Conservation (phyloP, 2,113 vertebrate species). For the Synodontis membranacea region DNA sequence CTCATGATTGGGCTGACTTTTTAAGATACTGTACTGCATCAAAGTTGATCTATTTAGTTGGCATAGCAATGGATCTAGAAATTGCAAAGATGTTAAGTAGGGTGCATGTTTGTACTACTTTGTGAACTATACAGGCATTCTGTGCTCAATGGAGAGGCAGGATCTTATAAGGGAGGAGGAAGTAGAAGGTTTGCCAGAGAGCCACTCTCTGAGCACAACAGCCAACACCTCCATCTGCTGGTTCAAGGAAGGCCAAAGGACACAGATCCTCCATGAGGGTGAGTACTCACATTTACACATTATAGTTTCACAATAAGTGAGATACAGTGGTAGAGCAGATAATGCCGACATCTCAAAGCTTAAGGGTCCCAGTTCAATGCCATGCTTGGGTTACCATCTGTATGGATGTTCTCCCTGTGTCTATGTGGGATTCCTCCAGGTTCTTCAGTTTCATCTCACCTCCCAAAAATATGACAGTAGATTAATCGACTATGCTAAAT, state of each 20-base stretch:
- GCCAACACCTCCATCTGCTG: slow-evolving; percentile 54
- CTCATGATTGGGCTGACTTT: background rate
- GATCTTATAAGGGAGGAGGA: slow-evolving; percentile 58
- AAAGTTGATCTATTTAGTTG: background rate
- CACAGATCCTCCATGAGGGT: slow-evolving; percentile 64
- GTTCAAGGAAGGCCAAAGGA: slow-evolving; percentile 59
- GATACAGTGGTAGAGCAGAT: background rate
- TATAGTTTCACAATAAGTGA: background rate
- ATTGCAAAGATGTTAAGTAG: background rate
- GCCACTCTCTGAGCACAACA: slow-evolving; percentile 56
- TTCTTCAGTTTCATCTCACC: background rate
- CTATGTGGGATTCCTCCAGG: background rate
- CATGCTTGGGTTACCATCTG: background rate
- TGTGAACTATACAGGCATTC: slow-evolving; percentile 52
- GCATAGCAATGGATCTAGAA: background rate
- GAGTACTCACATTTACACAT: background rate
- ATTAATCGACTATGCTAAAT: background rate
- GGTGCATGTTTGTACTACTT: background rate
- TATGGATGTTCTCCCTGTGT: background rate
- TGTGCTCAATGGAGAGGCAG: slow-evolving; percentile 50
- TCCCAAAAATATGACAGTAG: background rate
- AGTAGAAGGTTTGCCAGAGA: slow-evolving; percentile 47
- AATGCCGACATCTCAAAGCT: no score
- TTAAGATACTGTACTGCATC: background rate
- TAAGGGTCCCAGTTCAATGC: background rate